Base-by-base conservation (phyloP, 2,113 vertebrate genomes). In the Parus major region DNA sequence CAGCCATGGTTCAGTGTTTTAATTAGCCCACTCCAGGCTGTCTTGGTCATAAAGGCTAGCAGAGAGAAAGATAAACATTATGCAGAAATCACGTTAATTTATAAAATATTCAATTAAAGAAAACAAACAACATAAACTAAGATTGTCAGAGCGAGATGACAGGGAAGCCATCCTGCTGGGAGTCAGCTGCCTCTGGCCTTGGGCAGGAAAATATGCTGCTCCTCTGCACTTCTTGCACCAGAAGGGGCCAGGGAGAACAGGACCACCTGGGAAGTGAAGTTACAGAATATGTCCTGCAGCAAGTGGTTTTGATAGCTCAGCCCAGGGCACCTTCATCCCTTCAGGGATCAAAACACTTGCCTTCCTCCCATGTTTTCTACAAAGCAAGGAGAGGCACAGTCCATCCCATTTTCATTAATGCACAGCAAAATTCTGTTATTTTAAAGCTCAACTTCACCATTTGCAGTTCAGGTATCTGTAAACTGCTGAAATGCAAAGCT, bases 61-160 rank as follows among this genome's bases (percentile, higher is more conserved):
- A 83, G 78, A 90, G 75, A 94, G 68, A 65, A 94, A 91, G 84
- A 94, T 52, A 95, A 87, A 90, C 80, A 60, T 49, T 89, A 44
- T 52, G 80, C 81, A 91, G 92, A 84, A 94, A 88, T 93, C 76
- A 92, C 6, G 39, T 86, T 94, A 89, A 93, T 95, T 96, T 91
- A 95, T 83, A 83, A 93, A 88, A 93, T 93, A 93, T 92, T 94
- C 82, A 83, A 69, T 96, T 95, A 95, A 90, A 90, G 88, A 88
- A 96, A 96, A 92, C 92, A 93, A 95, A 96, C 76, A 95, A n/a
- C 53, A 96, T 92, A 94, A 94, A 86, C 70, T 36, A 72, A 78
- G 82, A 93, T 79, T 10, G 76, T 86, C 88, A 88, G 92, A 86
- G 72, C 14, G 53, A 92, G 64, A 95, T 70, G 88, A 56, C 1